These are phyloP conservation scores for Dicyrtoma fusca DNA, from an alignment of 2,888 invertebrate genomes.

Conservation along the genomic window DNA sequence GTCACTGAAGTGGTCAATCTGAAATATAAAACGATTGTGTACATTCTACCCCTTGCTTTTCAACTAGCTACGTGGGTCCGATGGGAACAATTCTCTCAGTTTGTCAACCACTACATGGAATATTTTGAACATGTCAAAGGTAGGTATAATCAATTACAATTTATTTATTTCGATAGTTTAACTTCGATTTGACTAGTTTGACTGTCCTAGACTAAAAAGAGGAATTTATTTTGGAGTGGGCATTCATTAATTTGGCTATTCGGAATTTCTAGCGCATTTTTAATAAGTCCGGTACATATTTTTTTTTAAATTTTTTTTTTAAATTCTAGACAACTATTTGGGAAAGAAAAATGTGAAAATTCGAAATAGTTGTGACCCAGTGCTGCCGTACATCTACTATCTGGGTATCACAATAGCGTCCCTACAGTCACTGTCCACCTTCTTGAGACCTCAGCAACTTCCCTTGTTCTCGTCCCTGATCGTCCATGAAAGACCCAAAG, in stretches of 20 bases:
- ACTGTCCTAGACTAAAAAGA: no score
- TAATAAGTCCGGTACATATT: no score
- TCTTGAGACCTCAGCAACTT: neutral
- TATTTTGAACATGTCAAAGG: constrained; percentile 6
- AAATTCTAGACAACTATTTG: constrained; percentile 3
- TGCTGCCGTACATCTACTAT: constrained; percentile 10
- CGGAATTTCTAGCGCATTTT: no score
- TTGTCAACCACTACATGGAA: constrained; percentile 16
- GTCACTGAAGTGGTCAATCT: constrained; percentile 5
- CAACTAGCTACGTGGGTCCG: constrained; percentile 4
- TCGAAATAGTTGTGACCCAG: constrained; percentile 3
- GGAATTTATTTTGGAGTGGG: no score
- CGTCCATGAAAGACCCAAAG: neutral
- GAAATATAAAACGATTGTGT: constrained; percentile 5
- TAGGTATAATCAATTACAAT: neutral
- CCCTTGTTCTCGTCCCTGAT: constrained; percentile 2
- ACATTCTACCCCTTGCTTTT: constrained; percentile 3
- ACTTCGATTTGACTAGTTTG: no score
- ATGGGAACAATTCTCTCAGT: constrained; percentile 7
- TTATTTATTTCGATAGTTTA: no score
- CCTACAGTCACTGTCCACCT: neutral
- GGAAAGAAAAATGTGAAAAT: neutral
- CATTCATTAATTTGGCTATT: no score
- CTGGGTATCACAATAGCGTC: neutral
- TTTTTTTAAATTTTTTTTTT: no score